These are phyloP conservation scores for Chauna torquata DNA, from an alignment of 2,113 vertebrate species.

Conservation along the genomic window DNA sequence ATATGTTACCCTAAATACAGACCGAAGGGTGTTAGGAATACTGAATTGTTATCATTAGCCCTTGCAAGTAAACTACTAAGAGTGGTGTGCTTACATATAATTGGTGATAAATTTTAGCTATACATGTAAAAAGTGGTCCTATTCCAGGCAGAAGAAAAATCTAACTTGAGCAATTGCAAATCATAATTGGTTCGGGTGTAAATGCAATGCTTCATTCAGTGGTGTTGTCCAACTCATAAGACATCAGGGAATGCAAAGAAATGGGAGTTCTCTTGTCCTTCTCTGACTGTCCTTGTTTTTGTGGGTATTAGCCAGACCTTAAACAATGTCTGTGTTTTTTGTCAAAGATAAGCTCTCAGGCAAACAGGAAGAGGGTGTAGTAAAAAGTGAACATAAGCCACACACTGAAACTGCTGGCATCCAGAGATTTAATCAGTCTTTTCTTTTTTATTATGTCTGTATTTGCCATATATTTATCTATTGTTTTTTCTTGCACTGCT, in stretches of 20 bases:
- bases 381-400: constrained; percentile 41
- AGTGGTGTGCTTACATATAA: not conserved
- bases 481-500: not conserved
- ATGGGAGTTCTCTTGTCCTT: not conserved
- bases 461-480: not conserved
- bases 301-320: constrained; percentile 24
- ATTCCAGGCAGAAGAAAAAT: not conserved
- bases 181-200: not conserved
- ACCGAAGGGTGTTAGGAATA: not conserved
- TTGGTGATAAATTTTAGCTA: not conserved
- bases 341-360: constrained; percentile 27
- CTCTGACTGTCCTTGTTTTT: not conserved
- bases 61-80: not conserved
- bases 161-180: not conserved
- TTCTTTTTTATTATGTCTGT: not conserved
- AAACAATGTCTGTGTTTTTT: constrained; percentile 46
- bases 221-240: not conserved
- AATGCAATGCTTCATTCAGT: not conserved
- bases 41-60: not conserved
- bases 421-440: constrained; percentile 18
- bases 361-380: constrained; percentile 52
- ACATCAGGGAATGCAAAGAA: not conserved
- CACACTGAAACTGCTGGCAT: not conserved
- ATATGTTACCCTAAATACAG: not conserved
- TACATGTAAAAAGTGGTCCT: not conserved